Conservation (phyloP, 1,140 invertebrate genomes). For the Tetraneura akinire region DNA sequence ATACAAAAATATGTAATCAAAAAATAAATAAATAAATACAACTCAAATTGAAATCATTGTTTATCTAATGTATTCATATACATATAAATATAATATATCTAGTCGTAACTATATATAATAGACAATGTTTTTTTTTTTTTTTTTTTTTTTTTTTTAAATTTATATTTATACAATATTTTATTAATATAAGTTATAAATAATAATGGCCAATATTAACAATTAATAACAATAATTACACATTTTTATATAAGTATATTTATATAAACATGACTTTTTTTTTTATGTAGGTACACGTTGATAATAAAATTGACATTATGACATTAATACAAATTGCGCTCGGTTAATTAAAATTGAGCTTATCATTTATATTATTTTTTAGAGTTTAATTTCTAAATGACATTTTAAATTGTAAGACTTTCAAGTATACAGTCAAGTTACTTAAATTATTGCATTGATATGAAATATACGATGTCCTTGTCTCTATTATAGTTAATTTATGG, state of each 20-base stretch:
- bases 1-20: conserved; percentile 12
- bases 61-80: conserved; percentile 25
- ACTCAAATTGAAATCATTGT: conserved; percentile 26
- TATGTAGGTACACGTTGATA: conserved; percentile 12
- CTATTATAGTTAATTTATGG: not conserved
- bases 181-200: conserved; percentile 32
- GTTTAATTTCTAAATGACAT: conserved; percentile 28
- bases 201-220: conserved; percentile 48
- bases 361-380: conserved; percentile 13
- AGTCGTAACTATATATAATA: conserved; percentile 26
- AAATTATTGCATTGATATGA: conserved; percentile 32
- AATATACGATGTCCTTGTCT: not conserved
- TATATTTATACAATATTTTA: conserved; percentile 17
- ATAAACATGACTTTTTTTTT: conserved; percentile 24
- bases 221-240: conserved; percentile 48
- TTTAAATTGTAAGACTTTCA: conserved; percentile 2
- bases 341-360: conserved; percentile 42
- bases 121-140: conserved; percentile 4
- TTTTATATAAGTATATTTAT: conserved; percentile 41
- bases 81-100: not conserved
- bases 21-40: conserved; percentile 16
- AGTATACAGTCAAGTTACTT: not conserved
- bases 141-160: conserved; percentile 10
- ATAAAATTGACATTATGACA: conserved; percentile 43
- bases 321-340: conserved; percentile 33